These are phyloP conservation scores for Ceratina australensis DNA, from an alignment of 1,140 invertebrate species.

Conservation along the genomic window DNA sequence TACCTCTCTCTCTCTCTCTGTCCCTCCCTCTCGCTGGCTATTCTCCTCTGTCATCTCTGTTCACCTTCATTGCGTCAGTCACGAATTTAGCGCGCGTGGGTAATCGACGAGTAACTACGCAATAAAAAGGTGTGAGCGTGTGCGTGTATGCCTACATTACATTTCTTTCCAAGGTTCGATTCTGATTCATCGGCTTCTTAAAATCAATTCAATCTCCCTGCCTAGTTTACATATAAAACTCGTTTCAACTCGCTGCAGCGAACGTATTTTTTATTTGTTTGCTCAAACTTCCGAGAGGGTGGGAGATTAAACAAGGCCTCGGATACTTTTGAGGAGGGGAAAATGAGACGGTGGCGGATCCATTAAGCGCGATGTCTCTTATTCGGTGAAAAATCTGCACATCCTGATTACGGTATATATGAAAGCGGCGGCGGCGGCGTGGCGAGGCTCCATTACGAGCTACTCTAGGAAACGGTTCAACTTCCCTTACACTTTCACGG, in stretches of 20 bases:
- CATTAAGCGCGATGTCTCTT: background rate
- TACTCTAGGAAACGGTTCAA: background rate
- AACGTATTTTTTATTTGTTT: too few species aligned
- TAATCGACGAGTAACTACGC: background rate
- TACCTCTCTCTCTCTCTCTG: conserved; percentile 2
- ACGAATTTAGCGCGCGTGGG: conserved; percentile 37
- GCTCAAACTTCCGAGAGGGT: background rate
- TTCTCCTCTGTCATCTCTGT: background rate
- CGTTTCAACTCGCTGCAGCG: too few species aligned
- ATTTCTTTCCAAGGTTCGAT: too few species aligned
- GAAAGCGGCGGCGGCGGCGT: background rate
- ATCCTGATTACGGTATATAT: conserved; percentile 3
- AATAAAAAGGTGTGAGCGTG: background rate
- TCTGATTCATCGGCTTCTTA: too few species aligned
- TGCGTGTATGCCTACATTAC: too few species aligned
- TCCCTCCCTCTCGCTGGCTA: background rate
- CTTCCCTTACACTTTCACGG: background rate
- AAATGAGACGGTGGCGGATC: background rate
- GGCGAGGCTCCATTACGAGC: background rate
- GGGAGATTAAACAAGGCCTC: background rate
- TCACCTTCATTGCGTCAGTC: conserved; percentile 42
- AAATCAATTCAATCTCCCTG: background rate
- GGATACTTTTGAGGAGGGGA: background rate
- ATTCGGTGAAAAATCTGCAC: background rate
- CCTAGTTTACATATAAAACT: too few species aligned